These are phyloP conservation scores for Leptodirus hochenwartii DNA, from an alignment of 2,888 invertebrate genomes.

Conservation along the genomic window DNA sequence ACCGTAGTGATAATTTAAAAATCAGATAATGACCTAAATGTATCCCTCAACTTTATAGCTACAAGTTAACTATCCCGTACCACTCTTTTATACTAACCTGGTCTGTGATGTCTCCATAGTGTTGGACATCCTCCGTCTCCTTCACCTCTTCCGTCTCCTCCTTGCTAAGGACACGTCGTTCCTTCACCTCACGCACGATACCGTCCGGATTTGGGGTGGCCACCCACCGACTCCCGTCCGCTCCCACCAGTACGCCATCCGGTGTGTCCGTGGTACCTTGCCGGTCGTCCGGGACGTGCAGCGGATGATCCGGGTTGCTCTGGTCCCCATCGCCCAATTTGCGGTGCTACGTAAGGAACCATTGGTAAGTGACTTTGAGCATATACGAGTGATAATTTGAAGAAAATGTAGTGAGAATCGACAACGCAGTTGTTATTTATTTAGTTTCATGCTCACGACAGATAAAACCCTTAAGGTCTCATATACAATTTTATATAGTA, in stretches of 20 bases:
- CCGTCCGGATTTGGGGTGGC: conserved; percentile 52
- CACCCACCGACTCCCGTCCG: conserved; percentile 27
- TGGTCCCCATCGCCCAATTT: conserved; percentile 25
- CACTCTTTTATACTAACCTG: conserved; percentile 60
- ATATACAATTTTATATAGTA: too few species aligned
- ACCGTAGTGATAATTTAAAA: too few species aligned
- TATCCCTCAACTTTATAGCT: too few species aligned
- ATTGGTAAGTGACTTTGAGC: too few species aligned
- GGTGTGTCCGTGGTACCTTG: conserved; percentile 10
- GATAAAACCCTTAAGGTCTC: too few species aligned
- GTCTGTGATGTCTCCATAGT: conserved; percentile 71
- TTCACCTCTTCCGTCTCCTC: conserved; percentile 66
- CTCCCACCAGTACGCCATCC: conserved; percentile 12
- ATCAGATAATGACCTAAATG: too few species aligned
- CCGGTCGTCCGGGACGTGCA: too few species aligned
- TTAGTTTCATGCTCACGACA: too few species aligned
- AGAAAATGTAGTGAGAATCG: too few species aligned
- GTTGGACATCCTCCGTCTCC: conserved; percentile 71
- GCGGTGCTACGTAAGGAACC: conserved; percentile 18
- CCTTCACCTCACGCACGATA: conserved; percentile 64
- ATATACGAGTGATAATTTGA: too few species aligned
- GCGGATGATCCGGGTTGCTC: conserved; percentile 5
- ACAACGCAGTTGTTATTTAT: too few species aligned
- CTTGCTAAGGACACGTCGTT: conserved; percentile 58
- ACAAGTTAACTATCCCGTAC: conserved; percentile 16